Conservation (phyloP, 2,888 invertebrate species). For the Congeria kusceri region DNA sequence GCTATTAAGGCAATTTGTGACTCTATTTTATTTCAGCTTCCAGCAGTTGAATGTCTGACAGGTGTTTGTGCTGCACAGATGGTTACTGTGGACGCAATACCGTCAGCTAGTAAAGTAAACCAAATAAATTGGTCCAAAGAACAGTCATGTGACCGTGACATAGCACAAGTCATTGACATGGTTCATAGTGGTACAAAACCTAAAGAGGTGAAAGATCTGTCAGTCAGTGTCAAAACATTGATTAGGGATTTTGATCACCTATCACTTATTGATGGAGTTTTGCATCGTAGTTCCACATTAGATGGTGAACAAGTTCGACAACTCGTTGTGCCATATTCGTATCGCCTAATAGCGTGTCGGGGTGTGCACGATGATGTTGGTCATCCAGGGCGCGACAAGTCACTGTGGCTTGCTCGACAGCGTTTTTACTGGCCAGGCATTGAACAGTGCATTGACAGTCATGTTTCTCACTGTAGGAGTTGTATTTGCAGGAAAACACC, state of each 20-base stretch:
- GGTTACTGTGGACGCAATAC: not conserved
- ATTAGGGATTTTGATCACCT: constrained; percentile 3
- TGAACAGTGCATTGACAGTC: constrained; percentile 5
- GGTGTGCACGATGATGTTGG: constrained; percentile 24
- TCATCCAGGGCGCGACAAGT: constrained; percentile 38
- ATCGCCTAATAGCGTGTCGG: constrained; percentile 4
- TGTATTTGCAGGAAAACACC: constrained; percentile 26
- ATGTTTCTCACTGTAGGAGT: constrained; percentile 4
- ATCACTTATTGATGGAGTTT: constrained; percentile 8
- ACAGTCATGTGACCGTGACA: constrained; percentile 3
- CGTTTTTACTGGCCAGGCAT: constrained; percentile 49
- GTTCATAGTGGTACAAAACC: constrained; percentile 12
- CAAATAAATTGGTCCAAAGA: not conserved
- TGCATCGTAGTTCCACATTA: constrained; percentile 3
- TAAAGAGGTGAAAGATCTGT: not conserved
- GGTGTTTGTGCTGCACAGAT: not conserved
- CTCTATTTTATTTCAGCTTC: not conserved
- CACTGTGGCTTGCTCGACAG: constrained; percentile 28
- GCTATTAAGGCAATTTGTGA: constrained; percentile 25
- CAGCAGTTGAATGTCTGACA: constrained; percentile 4
- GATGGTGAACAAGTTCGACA: constrained; percentile 14
- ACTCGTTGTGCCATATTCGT: not conserved
- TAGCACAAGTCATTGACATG: constrained; percentile 3
- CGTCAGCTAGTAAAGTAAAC: not conserved
- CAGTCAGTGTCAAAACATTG: not conserved